Percentiles rank a stretch among this genome's conserved stretches.
Conservation (phyloP, 2,797 vertebrate genomes). For the Coranthus polyacanthus region DNA sequence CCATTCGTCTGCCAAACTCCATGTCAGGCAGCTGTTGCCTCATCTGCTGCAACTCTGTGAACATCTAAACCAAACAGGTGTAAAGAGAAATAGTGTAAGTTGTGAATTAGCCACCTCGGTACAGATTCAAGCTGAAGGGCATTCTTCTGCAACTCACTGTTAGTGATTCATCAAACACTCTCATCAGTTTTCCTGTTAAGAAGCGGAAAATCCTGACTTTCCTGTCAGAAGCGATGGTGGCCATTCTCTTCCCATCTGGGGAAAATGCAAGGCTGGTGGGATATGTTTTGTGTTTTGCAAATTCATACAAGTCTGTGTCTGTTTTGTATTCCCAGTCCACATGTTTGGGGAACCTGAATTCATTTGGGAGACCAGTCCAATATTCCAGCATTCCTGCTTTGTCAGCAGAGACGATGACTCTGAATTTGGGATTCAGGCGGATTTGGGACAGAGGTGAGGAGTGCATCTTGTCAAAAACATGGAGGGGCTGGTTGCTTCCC, state of each 20-base stretch:
- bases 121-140: neutral
- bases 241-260: constrained; percentile 95
- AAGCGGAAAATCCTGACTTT: constrained; percentile 98
- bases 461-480: constrained; percentile 95
- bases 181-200: constrained; percentile 95
- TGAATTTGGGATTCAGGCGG: constrained; percentile 90
- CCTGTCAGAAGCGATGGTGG: constrained; percentile 94
- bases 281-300: constrained; percentile 96
- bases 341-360: constrained; percentile 94
- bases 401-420: constrained; percentile 94
- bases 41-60: constrained; percentile 99
- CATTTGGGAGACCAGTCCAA: constrained; percentile 94
- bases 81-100: neutral
- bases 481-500: constrained; percentile 91
- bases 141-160: constrained; percentile 89
- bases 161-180: constrained; percentile 97
- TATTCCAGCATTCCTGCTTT: constrained; percentile 98
- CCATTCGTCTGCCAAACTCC: constrained; percentile 98
- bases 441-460: constrained; percentile 92
- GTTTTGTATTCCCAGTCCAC: constrained; percentile 97
- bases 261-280: constrained; percentile 95
- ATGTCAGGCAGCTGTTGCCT: constrained; percentile 97
- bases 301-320: constrained; percentile 98
- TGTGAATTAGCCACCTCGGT: fast-evolving
- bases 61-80: constrained; percentile 87